Evolutionary conservation across 2,797 vertebrate genomes (phyloP), one percentile per base, ranked within the genome.

Genomic region (Leptatherina wallacei): DNA sequence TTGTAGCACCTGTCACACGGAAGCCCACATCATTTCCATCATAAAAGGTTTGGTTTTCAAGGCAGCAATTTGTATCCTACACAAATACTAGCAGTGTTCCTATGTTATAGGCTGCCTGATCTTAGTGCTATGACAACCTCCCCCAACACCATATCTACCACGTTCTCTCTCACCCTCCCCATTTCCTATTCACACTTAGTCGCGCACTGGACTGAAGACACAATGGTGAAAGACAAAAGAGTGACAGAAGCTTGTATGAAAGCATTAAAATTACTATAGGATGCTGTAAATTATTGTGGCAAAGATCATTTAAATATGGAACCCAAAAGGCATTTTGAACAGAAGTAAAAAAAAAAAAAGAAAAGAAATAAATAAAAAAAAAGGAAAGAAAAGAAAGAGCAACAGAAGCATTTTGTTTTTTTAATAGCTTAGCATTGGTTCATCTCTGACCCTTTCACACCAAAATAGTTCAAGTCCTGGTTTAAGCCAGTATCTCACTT

Each of bases 41-140:
- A 61, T 47, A 61, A 33, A 4, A n/a, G 12, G 60, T 65, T 61
- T 73, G 20, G 18, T 33, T 70, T 56, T 65, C 5, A 71, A 76
- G 40, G 69, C 5, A 44, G 36, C 35, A n/a, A 65, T 68, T 70
- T 51, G 56, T 20, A 2, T 63, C 42, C 6, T 51, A 40, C 54
- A 73, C 42, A 51, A 69, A 66, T 10, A 32, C 7, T 67, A 14
- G 35, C 36, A 35, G 35, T 54, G 18, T 59, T 27, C 5, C 4
- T 2, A 54, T 24, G 59, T 60, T 18, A 51, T 30, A 36, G 73
- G 71, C 54, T 42, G 71, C 29, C 18, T 84, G 78, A 77, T 69
- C 71, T 83, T 75, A 47, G 29, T 35, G 75, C 66, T 69, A 77
- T 69, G 80, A 81, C 61, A 57, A 70, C 69, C 59, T 67, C 51